These are phyloP conservation scores for Chelmon rostratus DNA, from an alignment of 2,797 vertebrate genomes.

Conservation along the genomic window DNA sequence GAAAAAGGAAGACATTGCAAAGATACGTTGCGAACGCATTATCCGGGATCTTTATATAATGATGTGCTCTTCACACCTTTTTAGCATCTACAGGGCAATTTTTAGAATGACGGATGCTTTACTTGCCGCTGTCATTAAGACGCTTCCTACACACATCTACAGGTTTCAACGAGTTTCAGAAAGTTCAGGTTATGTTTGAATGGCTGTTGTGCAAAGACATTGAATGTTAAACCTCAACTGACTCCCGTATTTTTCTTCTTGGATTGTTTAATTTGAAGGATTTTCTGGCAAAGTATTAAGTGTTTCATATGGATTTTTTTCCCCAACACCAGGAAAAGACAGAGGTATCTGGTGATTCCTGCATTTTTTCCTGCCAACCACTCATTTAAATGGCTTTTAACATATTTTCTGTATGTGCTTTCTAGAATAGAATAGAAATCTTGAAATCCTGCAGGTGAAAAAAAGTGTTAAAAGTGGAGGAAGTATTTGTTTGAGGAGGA, in stretches of 20 bases:
- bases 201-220: neutral
- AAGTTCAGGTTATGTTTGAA: neutral
- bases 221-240: too few relatives aligned
- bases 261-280: neutral
- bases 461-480: too few relatives aligned
- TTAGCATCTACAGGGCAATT: neutral
- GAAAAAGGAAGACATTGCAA: neutral
- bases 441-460: too few relatives aligned
- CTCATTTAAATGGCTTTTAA: neutral
- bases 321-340: neutral
- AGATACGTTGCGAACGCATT: slow-evolving; percentile 2
- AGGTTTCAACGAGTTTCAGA: neutral
- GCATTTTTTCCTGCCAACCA: neutral
- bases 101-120: neutral
- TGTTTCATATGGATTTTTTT: neutral
- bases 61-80: neutral
- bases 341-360: neutral
- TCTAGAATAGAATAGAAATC: too few relatives aligned
- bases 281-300: neutral
- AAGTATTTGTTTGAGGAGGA: too few relatives aligned
- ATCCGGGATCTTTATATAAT: slow-evolving; percentile 19
- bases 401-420: neutral
- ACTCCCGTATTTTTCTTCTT: too few relatives aligned
- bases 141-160: slow-evolving; percentile 16
- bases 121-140: neutral